Evolutionary conservation across 2,888 invertebrate genomes (phyloP).

Genomic region (Papilio elwesi): DNA sequence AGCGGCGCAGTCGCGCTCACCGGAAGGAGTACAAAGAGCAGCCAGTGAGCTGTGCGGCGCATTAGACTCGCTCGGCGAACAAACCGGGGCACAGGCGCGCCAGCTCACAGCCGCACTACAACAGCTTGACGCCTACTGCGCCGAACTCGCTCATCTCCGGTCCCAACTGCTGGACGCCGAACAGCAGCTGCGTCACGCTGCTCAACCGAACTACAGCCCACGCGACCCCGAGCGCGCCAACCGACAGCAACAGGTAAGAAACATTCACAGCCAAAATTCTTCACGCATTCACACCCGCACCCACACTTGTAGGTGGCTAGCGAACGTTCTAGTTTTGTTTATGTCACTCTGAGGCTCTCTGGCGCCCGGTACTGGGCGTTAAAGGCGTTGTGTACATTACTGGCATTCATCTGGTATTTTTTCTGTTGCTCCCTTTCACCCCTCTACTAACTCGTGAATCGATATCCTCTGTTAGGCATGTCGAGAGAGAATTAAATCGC

Average conservation of each 20-base stretch:
- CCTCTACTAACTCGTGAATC: slow-evolving; percentile 71
- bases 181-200: slow-evolving; percentile 92
- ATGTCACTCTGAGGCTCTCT: slow-evolving; percentile 59
- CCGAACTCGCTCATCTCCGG: slow-evolving; percentile 93
- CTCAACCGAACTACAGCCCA: slow-evolving; percentile 92
- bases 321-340: slow-evolving; percentile 76
- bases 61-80: slow-evolving; percentile 86
- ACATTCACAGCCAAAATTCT: slow-evolving; percentile 25
- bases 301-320: slow-evolving; percentile 66
- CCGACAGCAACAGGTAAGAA: slow-evolving; percentile 94
- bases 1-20: slow-evolving; percentile 90
- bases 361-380: slow-evolving; percentile 50
- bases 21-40: slow-evolving; percentile 87
- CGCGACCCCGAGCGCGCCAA: slow-evolving; percentile 92
- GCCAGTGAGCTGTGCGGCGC: slow-evolving; percentile 88
- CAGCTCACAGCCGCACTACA: slow-evolving; percentile 90
- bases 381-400: slow-evolving; percentile 55
- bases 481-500: slow-evolving; percentile 92
- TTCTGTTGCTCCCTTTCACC: slow-evolving; percentile 74
- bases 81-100: slow-evolving; percentile 86
- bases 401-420: slow-evolving; percentile 67
- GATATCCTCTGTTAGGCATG: slow-evolving; percentile 88
- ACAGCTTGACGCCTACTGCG: slow-evolving; percentile 94
- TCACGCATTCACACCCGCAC: slow-evolving; percentile 48
- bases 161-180: slow-evolving; percentile 94